Base-by-base conservation (phyloP, 23 tunicate genomes). In the Diplosoma virens region DNA sequence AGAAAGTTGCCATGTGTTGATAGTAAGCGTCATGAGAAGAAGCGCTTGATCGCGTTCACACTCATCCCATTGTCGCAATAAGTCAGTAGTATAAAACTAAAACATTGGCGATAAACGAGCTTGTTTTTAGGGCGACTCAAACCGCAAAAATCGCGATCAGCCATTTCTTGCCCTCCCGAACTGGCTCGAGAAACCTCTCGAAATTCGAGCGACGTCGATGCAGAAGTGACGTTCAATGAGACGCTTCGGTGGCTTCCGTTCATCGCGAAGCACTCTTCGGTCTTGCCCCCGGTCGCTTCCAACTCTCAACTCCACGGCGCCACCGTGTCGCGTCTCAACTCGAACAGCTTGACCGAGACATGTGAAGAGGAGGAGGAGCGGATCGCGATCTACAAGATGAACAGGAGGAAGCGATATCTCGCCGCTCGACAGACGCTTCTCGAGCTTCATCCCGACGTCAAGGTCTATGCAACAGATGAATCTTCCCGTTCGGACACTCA, bases 331-430 rank as follows among this genome's bases (percentile, higher is more conserved):
- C 31, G 61, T 6, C 60, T 80, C 33, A 67, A 50, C 33, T 68
- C 84, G 23, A 74, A 47, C 33, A 41, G 59, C 22, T 35, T 53
- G 22, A 73, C 21, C 22, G 81, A 65, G 47, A 78, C 77, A 21
- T 55, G 26, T 14, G 92, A 86, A 21, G 96, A 89, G 59, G 84
- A 89, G 55, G 81, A 89, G 48, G 96, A 89, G 37, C 32, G 96
- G 64, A 78, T 89, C 7, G 96, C 87, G 9, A 77, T 89, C 33
- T 89, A 89, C 25, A 89, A 89, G 66, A 89, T 89, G 96, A 89
- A 89, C 84, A 46, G 96, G 2, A 59, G 96, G 32, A 89, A 89
- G 81, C 74, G 96, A 25, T 89, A 89, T 66, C 47, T 89, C 14
- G 96, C 96, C 3, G 96, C 96, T n/a, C 96, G 82, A 60, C 94